Percentiles rank a stretch among this genome's conserved stretches.
Evolutionary conservation across 2,888 invertebrate species (phyloP).

Genomic region (Temnothorax rugatulus): DNA sequence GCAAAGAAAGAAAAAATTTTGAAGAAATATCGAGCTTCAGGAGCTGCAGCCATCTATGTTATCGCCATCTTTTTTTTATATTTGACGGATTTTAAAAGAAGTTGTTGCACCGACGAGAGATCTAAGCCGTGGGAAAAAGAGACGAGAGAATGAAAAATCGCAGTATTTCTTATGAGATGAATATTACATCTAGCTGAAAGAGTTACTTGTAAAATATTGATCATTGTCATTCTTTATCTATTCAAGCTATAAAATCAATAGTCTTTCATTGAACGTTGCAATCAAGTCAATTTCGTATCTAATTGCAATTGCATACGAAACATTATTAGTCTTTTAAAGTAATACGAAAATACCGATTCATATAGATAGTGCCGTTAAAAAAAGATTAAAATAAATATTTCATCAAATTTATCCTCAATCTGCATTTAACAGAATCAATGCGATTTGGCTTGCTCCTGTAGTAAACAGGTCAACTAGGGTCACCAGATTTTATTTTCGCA

Average conservation of each 20-base stretch:
- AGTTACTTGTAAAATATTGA: constrained; percentile 18
- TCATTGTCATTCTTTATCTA: not conserved
- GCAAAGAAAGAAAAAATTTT: constrained; percentile 63
- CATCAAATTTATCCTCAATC: constrained; percentile 31
- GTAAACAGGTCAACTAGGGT: constrained; percentile 40
- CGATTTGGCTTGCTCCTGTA: not conserved
- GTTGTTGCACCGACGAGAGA: constrained; percentile 24
- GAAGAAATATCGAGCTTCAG: constrained; percentile 66
- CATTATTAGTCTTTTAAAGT: constrained; percentile 2
- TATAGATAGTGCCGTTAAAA: not conserved
- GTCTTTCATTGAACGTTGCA: constrained; percentile 10
- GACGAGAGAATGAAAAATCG: constrained; percentile 3
- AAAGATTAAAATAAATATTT: constrained; percentile 29
- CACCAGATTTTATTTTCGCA: constrained; percentile 25
- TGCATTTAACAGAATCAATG: constrained; percentile 34
- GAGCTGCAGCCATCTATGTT: constrained; percentile 70
- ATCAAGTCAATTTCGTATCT: constrained; percentile 13
- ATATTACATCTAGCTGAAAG: not conserved
- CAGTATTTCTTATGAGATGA: not conserved
- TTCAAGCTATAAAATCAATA: not conserved
- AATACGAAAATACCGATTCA: constrained; percentile 33
- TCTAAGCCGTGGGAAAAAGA: not conserved
- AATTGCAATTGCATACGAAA: not conserved
- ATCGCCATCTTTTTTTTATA: constrained; percentile 71
- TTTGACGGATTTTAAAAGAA: constrained; percentile 68